Evolutionary conservation across 2,888 invertebrate species (phyloP).

Genomic region (Aporophyla nigra): DNA sequence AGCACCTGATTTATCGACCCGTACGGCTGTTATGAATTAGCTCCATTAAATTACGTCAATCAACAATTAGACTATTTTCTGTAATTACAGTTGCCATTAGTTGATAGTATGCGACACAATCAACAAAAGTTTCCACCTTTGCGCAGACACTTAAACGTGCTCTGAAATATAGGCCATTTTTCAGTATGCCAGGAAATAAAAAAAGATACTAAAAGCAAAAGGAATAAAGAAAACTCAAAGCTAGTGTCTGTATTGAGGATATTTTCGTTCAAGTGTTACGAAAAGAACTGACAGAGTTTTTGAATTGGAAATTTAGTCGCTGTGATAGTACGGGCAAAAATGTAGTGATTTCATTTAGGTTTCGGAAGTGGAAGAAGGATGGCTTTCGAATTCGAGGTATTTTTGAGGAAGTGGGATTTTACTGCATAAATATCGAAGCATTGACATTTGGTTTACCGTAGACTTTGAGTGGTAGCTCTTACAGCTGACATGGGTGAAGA

Average conservation of each 20-base stretch:
- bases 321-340: neutral
- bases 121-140: neutral
- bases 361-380: neutral
- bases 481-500: neutral
- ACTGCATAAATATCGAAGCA: neutral
- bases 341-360: conserved; percentile 12
- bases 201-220: conserved; percentile 10
- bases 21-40: too few species aligned
- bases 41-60: too few species aligned
- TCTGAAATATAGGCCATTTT: conserved; percentile 43
- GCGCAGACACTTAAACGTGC: neutral
- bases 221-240: conserved; percentile 19
- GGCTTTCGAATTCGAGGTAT: neutral
- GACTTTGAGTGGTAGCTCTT: neutral
- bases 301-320: conserved; percentile 22
- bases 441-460: neutral
- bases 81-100: neutral
- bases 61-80: too few species aligned
- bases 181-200: conserved; percentile 3
- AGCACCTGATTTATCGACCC: too few species aligned
- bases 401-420: neutral
- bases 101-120: neutral
- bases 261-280: conserved; percentile 23
- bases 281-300: conserved; percentile 18
- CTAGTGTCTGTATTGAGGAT: conserved; percentile 26